Conservation (phyloP, 2,113 vertebrate species). For the Theristicus caerulescens region DNA sequence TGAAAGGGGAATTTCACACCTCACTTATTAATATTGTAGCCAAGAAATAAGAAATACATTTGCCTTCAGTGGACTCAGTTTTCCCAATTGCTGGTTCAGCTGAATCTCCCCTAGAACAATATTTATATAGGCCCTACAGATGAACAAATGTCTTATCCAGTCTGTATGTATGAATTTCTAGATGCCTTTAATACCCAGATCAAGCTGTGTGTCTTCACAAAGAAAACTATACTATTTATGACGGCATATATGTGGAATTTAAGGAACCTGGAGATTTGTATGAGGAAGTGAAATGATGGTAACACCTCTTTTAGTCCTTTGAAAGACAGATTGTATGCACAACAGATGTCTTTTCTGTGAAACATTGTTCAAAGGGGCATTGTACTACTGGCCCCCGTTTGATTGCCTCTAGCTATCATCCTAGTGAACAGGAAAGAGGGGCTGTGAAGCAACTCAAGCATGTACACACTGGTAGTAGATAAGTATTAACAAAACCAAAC, state of each 20-base stretch:
- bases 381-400: background rate
- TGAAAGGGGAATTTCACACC: constrained; percentile 28
- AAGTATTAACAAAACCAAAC: background rate
- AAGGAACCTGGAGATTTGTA: constrained; percentile 48
- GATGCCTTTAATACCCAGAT: constrained; percentile 49
- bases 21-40: constrained; percentile 53
- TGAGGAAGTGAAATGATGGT: constrained; percentile 52
- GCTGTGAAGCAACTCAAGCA: background rate
- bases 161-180: constrained; percentile 54
- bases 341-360: constrained; percentile 42
- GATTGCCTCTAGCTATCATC: background rate
- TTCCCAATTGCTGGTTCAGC: constrained; percentile 61
- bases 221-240: constrained; percentile 39
- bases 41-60: constrained; percentile 42
- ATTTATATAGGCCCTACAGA: constrained; percentile 61
- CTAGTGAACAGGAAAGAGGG: background rate
- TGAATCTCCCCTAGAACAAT: constrained; percentile 42
- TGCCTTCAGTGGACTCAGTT: constrained; percentile 33
- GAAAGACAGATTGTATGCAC: background rate
- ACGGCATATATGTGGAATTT: constrained; percentile 33
- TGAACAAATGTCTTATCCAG: constrained; percentile 41
- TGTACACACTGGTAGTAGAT: background rate
- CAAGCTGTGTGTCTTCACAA: constrained; percentile 54
- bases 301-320: constrained; percentile 29
- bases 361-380: background rate